These are phyloP conservation scores for Limulus polyphemus DNA, from an alignment of 2,888 invertebrate species.

Conservation along the genomic window DNA sequence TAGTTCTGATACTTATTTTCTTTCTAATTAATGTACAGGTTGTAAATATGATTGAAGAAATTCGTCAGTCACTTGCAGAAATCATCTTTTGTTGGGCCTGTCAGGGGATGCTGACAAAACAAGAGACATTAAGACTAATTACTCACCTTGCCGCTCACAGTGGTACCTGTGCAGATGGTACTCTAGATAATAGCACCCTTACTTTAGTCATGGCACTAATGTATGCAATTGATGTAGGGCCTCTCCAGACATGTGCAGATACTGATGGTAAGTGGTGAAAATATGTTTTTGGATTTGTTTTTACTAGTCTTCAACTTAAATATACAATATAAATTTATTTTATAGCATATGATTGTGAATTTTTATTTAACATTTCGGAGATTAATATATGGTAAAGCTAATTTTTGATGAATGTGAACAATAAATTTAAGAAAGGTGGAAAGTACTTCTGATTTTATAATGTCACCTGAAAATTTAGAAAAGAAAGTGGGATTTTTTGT, in stretches of 20 bases:
- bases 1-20: too few species aligned
- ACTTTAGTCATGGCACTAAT: slow-evolving; percentile 69
- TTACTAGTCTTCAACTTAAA: too few species aligned
- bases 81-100: slow-evolving; percentile 63
- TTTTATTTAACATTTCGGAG: too few species aligned
- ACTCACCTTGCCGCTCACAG: slow-evolving; percentile 33
- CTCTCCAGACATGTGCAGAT: slow-evolving; percentile 43
- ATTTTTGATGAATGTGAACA: too few species aligned
- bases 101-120: slow-evolving; percentile 58
- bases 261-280: slow-evolving; percentile 31
- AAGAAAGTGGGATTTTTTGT: too few species aligned
- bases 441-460: too few species aligned
- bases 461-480: too few species aligned
- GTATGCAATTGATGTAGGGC: slow-evolving; percentile 68
- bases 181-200: slow-evolving; percentile 62
- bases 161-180: slow-evolving; percentile 47
- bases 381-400: too few species aligned
- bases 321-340: too few species aligned
- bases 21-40: slow-evolving; percentile 30
- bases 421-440: too few species aligned
- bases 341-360: too few species aligned
- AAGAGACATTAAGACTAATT: slow-evolving; percentile 47
- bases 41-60: slow-evolving; percentile 58
- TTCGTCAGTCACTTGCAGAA: slow-evolving; percentile 57
- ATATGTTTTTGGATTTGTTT: too few species aligned